Base-by-base conservation (phyloP, 1,140 invertebrate species). In the Belonocnema kinseyi region DNA sequence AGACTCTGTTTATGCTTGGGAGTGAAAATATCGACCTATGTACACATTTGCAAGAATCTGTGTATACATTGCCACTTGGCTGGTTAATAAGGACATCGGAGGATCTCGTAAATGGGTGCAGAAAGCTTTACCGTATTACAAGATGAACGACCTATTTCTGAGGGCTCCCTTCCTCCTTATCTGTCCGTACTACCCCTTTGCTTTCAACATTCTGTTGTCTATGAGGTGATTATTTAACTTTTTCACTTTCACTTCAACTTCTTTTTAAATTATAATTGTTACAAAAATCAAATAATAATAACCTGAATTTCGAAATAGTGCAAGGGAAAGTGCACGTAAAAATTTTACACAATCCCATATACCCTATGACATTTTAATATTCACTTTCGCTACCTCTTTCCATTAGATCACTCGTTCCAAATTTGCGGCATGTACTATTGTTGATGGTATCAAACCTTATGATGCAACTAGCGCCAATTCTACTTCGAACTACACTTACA, bases 81-180 rank as follows among this genome's bases (percentile, higher is more conserved):
- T 66, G 58, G 58, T 66, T 66, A 66, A 66, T 66, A 66, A 66
- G 58, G 58, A 66, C 58, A 66, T 66, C 14, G 26, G 58, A 66
- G 58, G 58, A 66, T 66, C 58, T 66, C 40, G 21, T 66, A 66
- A 66, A 66, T 66, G 58, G 58, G 58, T 66, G 58, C 58, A 66
- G 58, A 66, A 66, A 66, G 58, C 58, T 66, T 66, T 66, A 66
- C 58, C 26, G 58, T 66, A 66, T 66, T 66, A 66, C 58, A 66
- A 66, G 58, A 66, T 66, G 26, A 66, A 66, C 58, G 58, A 66
- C 58, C 58, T 66, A 66, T 66, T 66, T 26, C 58, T 66, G 58
- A 66, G 58, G 58, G 58, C 40, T 40, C 58, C 21, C 26, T 66
- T 12, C 58, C 26, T 40, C 58, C 40, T 66, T 66, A 66, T 66